phyloP scores from a whole-genome alignment of 2,888 invertebrate species.

The Thymelicus lineola region DNA sequence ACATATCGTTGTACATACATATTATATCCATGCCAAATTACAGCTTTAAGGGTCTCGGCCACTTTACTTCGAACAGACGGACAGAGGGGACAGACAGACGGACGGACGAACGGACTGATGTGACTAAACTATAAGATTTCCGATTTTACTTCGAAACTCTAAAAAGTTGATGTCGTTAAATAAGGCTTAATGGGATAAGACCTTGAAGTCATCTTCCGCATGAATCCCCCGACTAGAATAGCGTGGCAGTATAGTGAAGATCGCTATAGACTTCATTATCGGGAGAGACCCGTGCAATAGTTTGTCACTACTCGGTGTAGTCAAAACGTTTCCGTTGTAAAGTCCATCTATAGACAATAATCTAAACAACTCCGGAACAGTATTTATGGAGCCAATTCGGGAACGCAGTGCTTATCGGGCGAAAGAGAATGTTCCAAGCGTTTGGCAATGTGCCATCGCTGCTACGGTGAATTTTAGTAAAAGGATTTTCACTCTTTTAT shows the following conservation, averaged over 20 bases:
- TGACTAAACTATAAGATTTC: too few relatives aligned
- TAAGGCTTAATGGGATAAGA: too few relatives aligned
- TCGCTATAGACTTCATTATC: background rate
- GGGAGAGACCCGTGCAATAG: background rate
- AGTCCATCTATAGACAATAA: conserved; percentile 7
- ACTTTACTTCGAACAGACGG: too few relatives aligned
- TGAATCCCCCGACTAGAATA: background rate
- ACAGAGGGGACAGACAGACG: too few relatives aligned
- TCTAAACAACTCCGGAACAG: conserved; percentile 19
- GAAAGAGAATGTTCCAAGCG: conserved; percentile 22
- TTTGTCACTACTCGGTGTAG: background rate
- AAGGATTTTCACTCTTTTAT: conserved; percentile 32
- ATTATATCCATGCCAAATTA: too few relatives aligned
- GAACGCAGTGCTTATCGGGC: conserved; percentile 30
- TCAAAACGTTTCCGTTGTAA: background rate
- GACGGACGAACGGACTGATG: too few relatives aligned
- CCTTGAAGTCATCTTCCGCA: too few relatives aligned
- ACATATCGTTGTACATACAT: too few relatives aligned
- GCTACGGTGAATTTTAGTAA: conserved; percentile 23
- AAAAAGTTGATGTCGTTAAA: too few relatives aligned
- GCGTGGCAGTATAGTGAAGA: background rate
- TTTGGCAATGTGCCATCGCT: conserved; percentile 28
- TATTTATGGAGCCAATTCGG: conserved; percentile 30
- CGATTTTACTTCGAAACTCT: too few relatives aligned
- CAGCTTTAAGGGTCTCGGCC: too few relatives aligned